Percentiles rank a stretch among this genome's conserved stretches.
Conservation (phyloP, 1,140 invertebrate species). For the Scaptomyza graminum region DNA sequence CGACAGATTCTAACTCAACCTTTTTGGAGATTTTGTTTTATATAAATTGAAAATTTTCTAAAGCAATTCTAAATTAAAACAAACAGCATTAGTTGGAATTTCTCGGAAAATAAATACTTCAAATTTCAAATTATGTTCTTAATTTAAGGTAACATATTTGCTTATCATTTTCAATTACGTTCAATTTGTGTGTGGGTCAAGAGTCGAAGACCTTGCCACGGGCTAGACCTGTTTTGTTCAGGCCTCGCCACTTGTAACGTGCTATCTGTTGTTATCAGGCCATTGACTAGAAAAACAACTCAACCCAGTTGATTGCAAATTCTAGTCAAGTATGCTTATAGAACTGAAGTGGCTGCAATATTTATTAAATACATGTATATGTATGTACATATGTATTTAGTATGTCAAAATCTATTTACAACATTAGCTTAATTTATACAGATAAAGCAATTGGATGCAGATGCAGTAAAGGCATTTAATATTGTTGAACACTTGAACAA, state of each 20-base stretch:
- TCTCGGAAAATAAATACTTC: too few relatives aligned
- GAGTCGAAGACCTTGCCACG: not conserved
- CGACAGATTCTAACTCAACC: too few relatives aligned
- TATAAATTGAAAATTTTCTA: too few relatives aligned
- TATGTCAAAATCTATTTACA: slow-evolving; percentile 3
- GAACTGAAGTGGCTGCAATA: slow-evolving; percentile 1
- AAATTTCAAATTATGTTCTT: too few relatives aligned
- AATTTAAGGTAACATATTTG: too few relatives aligned
- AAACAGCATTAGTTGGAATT: too few relatives aligned
- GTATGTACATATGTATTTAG: too few relatives aligned
- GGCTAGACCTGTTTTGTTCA: not conserved
- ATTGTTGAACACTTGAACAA: not conserved
- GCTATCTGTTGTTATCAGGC: slow-evolving; percentile 36
- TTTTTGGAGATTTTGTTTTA: too few relatives aligned
- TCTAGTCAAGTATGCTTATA: slow-evolving; percentile 2
- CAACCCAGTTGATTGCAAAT: slow-evolving; percentile 27
- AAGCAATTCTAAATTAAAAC: too few relatives aligned
- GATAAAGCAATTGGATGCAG: not conserved
- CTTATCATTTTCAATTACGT: not conserved
- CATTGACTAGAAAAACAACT: slow-evolving; percentile 29
- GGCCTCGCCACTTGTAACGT: slow-evolving; percentile 5
- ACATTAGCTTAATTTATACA: not conserved
- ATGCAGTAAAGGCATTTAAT: not conserved
- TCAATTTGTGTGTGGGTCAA: not conserved
- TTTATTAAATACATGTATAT: not conserved